Evolutionary conservation across 2,888 invertebrate genomes (phyloP).

Genomic region (Coenonympha glycerion): DNA sequence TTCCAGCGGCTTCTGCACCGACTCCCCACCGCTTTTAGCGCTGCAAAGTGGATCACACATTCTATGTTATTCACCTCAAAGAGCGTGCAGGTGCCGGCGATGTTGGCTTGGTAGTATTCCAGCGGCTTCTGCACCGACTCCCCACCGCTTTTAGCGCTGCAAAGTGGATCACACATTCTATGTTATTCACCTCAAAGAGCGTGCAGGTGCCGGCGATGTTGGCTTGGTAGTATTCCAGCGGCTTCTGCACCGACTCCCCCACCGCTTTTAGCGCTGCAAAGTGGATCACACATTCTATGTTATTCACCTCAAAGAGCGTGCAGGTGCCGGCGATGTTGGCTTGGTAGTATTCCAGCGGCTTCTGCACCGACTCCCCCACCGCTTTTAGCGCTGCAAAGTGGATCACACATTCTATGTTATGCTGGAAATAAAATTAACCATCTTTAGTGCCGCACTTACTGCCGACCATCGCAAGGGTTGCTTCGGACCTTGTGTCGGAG

Average conservation of each 20-base stretch:
- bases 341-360: slow-evolving; percentile 91
- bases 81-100: slow-evolving; percentile 88
- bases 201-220: slow-evolving; percentile 91
- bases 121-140: slow-evolving; percentile 92
- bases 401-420: slow-evolving; percentile 84
- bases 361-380: slow-evolving; percentile 93
- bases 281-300: slow-evolving; percentile 90
- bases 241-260: slow-evolving; percentile 92
- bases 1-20: too few species aligned
- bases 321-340: slow-evolving; percentile 92
- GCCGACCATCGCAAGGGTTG: too few species aligned
- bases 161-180: slow-evolving; percentile 93
- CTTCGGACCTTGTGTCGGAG: too few species aligned
- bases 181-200: slow-evolving; percentile 82
- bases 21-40: too few species aligned
- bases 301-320: slow-evolving; percentile 83
- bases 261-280: slow-evolving; percentile 97
- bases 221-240: slow-evolving; percentile 91
- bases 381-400: slow-evolving; percentile 97
- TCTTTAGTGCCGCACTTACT: too few species aligned
- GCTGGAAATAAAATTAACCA: too few species aligned
- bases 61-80: slow-evolving; percentile 78
- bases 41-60: too few species aligned
- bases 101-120: slow-evolving; percentile 92
- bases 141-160: slow-evolving; percentile 97